A percentile compares a stretch with the other conserved stretches of the same genome.
These are phyloP conservation scores for Eolophus roseicapilla DNA, from an alignment of 2,113 vertebrate species.

Conservation along the genomic window DNA sequence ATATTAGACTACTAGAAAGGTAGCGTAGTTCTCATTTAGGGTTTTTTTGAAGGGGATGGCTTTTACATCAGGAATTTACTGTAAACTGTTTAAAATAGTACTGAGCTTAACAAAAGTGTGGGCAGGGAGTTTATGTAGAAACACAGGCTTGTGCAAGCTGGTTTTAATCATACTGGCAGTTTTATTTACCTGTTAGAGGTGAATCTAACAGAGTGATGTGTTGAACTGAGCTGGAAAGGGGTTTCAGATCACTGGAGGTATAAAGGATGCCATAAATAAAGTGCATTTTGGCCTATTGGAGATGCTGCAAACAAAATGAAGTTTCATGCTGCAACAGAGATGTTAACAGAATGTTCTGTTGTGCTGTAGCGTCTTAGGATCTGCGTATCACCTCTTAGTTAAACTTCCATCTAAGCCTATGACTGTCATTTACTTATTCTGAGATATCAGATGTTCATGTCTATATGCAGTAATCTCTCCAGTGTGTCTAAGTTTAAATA, in stretches of 20 bases:
- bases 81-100: neutral
- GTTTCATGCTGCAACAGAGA: neutral
- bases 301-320: neutral
- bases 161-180: neutral
- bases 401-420: neutral
- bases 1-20: neutral
- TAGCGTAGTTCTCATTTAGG: neutral
- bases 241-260: neutral
- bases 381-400: neutral
- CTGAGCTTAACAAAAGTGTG: neutral
- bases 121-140: neutral
- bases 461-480: neutral
- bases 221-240: neutral
- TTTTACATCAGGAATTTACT: neutral
- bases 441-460: neutral
- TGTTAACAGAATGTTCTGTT: neutral
- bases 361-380: neutral
- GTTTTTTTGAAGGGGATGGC: neutral
- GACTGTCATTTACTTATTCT: neutral
- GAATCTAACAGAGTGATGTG: neutral
- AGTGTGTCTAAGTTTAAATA: neutral
- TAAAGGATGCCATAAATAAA: neutral
- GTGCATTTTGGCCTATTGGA: neutral
- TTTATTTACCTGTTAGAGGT: neutral
- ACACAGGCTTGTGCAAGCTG: neutral